Base-by-base conservation (phyloP, 2,797 vertebrate genomes). In the Neosalanx taihuensis region DNA sequence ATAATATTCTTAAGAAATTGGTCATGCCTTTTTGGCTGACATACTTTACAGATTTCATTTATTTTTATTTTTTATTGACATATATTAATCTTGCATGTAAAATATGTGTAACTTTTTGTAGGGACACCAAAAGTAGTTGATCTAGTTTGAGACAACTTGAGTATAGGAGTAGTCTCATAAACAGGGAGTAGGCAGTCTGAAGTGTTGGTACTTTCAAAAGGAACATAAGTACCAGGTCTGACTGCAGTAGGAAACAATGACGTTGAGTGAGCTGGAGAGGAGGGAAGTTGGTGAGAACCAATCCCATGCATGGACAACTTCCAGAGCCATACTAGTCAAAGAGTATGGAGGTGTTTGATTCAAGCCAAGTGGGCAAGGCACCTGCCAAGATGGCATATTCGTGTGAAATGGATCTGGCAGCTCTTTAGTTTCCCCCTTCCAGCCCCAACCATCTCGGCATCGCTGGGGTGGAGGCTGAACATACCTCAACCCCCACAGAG, bases 371-470 rank as follows among this genome's bases (percentile, higher is more conserved):
- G 68, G 76, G 78, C 67, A 41, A 64, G 75, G 33, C 65, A 61
- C 46, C 78, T 81, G 85, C 83, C 83, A 86, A 86, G 84, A 83
- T 59, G 67, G 76, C 80, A 75, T 88, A 83, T 84, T 84, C 75
- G 77, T 76, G 78, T 57, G 74, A 83, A 88, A 84, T 70, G 72
- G 81, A 82, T 82, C 78, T 87, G 80, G 83, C 89, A 84, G 86
- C 83, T 85, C 86, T 72, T 76, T 70, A 53, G 70, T 64, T 80
- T 76, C 69, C 73, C 70, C 63, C 6, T n/a, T 0, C 23, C 67
- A 63, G 70, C 77, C 67, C 69, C 58, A 84, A 77, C 79, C 75
- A 78, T 78, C 77, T 77, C 74, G 4, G 71, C 56, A 78, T 70
- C 23, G 73, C 65, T 72, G 23, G n/a, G 49, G 62, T 53, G 23